Evolutionary conservation across 2,113 vertebrate species (phyloP).

Genomic region (Dromiciops gliroides): DNA sequence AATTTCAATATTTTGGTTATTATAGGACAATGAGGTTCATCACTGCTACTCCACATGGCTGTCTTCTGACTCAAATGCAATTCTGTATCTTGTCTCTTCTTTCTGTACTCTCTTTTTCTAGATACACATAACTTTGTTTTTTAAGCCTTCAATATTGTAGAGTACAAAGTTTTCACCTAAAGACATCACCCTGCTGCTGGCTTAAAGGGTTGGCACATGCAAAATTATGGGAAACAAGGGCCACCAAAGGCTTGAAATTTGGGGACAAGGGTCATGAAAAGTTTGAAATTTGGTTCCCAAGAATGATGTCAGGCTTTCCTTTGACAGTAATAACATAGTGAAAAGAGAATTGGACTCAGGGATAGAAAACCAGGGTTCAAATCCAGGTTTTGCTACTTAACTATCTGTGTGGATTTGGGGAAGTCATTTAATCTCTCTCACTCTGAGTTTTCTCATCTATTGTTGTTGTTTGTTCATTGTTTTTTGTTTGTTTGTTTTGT

Average conservation of each 20-base stretch:
- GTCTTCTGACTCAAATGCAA: neutral
- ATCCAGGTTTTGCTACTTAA: neutral
- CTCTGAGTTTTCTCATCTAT: neutral
- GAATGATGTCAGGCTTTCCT: neutral
- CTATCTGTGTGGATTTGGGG: neutral
- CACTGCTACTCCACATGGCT: neutral
- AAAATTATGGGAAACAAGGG: neutral
- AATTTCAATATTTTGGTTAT: neutral
- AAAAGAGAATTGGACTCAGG: neutral
- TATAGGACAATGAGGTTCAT: neutral
- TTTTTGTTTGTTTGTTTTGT: too few relatives aligned
- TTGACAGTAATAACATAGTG: neutral
- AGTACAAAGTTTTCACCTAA: neutral
- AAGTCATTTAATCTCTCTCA: neutral
- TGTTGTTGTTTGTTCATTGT: neutral
- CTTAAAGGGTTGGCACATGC: constrained; percentile 34
- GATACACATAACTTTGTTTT: neutral
- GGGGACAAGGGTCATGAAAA: neutral
- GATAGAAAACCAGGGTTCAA: neutral
- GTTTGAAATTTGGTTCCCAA: neutral
- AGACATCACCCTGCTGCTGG: neutral
- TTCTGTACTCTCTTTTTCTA: neutral
- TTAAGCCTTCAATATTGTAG: neutral
- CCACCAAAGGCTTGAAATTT: constrained; percentile 3
- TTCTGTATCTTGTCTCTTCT: neutral